Percentiles rank a stretch among this genome's conserved stretches.
Evolutionary conservation across 2,113 vertebrate genomes (phyloP).

Genomic region (Calypte anna): DNA sequence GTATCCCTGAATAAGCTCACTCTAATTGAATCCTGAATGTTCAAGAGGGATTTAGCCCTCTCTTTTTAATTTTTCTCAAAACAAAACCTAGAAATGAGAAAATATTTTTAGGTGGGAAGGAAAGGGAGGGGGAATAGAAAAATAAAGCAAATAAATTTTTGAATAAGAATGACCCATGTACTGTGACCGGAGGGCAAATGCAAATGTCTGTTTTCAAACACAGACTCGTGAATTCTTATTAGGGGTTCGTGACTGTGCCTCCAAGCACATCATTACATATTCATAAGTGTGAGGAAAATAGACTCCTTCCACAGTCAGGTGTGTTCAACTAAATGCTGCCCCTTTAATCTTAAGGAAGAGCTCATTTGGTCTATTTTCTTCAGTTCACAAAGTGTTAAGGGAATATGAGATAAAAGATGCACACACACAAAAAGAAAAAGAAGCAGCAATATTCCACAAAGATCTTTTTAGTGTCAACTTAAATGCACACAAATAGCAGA

Average conservation of each 20-base stretch:
- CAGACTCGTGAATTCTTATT: conserved; percentile 75
- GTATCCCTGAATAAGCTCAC: conserved; percentile 10
- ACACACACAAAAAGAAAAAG: conserved; percentile 62
- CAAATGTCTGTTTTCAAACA: conserved; percentile 79
- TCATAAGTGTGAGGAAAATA: conserved; percentile 62
- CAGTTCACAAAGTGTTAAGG: conserved; percentile 81
- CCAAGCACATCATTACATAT: conserved; percentile 72
- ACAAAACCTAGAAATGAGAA: conserved; percentile 57
- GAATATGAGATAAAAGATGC: conserved; percentile 77
- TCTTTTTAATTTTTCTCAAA: conserved; percentile 50
- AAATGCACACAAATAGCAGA: conserved; percentile 87
- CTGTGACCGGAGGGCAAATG: conserved; percentile 78
- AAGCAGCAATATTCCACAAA: conserved; percentile 75
- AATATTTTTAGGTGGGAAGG: conserved; percentile 52
- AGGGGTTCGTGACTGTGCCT: conserved; percentile 71
- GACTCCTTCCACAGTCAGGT: conserved; percentile 70
- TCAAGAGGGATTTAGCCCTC: conserved; percentile 35
- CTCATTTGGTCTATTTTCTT: conserved; percentile 64
- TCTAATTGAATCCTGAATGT: conserved; percentile 41
- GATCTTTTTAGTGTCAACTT: conserved; percentile 87
- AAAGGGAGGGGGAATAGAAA: conserved; percentile 42
- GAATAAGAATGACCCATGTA: conserved; percentile 74
- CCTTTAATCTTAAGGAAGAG: conserved; percentile 59
- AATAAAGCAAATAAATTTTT: conserved; percentile 74
- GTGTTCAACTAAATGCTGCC: conserved; percentile 59